Evolutionary conservation across 2,797 vertebrate genomes (phyloP), one percentile per base, ranked within the genome.

Genomic region (Poecilia picta): DNA sequence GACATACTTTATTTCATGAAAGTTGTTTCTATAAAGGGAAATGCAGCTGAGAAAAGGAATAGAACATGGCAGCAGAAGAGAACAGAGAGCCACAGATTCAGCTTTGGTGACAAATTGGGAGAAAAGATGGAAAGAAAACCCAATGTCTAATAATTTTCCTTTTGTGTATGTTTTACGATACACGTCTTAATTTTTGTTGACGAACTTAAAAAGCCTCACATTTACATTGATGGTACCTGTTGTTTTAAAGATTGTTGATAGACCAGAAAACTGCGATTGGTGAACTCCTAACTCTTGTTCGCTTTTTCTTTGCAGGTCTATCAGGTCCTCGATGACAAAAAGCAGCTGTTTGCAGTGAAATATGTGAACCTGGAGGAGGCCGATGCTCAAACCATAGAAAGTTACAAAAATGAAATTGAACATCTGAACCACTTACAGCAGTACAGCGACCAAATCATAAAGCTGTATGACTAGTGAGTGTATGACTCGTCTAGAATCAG

Each of bases 391-490:
- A 98, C 97, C 0, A 85, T 98, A 81, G 96, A 98, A 75, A 97
- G 98, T 90, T 99, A 99, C 89, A 98, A 97, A 93, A 99, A 99
- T 88, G 98, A 99, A 95, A 99, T 99, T 43, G 96, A 97, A 86
- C 97, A 98, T 89, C 93, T 99, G 91, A 98, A 96, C 89, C 98
- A 96, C 89, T 93, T 99, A 73, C 98, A 99, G 84, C 97, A 98
- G 82, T 97, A 98, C 77, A 98, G 97, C 36, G 98, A 99, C 91
- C 98, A 99, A 89, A 99, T 99, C 81, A 98, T 99, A 82, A 97
- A 97, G 74, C 97, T 99, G 49, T 98, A 97, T 90, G 96, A 97
- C 91, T 98, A 98, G 98, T 99, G 91, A 97, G 98, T 95, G 72
- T 31, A 51, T 8, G 5, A 1, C 31, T 4, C 4, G 3, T 45